Base-by-base conservation (phyloP, 2,888 invertebrate species). In the Cremastinae sp. region DNA sequence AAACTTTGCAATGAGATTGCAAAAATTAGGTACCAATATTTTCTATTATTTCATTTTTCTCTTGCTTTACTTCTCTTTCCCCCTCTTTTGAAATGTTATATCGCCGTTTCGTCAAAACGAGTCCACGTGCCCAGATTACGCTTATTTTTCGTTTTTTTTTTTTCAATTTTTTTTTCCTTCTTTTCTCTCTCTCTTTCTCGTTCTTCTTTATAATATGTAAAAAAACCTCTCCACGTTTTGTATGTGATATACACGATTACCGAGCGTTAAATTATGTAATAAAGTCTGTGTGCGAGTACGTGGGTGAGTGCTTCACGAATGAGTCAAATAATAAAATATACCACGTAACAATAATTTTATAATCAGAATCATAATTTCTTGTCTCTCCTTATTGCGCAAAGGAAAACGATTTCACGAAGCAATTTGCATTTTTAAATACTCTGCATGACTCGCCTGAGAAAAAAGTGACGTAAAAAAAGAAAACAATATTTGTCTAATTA, bases 231-330 rank as follows among this genome's bases (percentile, higher is more conserved):
- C 73, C 72, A 74, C 71, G 79, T 76, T 76, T 74, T 70, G 77
- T 74, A 74, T 79, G 79, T 79, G 79, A 79, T 79, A 78, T 74
- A 77, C 61, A 61, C 28, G 66, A 73, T 76, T n/a, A n/a, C 74
- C 74, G 69, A 70, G 61, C 77, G 71, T 64, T 77, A 69, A 77
- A 79, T 79, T 79, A 77, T 77, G 28, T 69, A 62, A 77, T 70
- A 71, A 18, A 43, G 45, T 20, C 12, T 53, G 47, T 36, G 47
- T 22, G 72, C 53, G 69, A 38, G 22, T 58, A 61, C 36, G 64
- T 36, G 66, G 51, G 58, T 45, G 22, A 16, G 75, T 68, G 64
- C 16, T 68, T 36, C 51, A 59, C 54, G 78, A 68, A 61, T 72
- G 78, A 36, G 34, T 74, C 56, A 43, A 45, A 58, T 58, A 51